Conservation (phyloP, 2,797 vertebrate species). For the Hapalemur alaotrensis region DNA sequence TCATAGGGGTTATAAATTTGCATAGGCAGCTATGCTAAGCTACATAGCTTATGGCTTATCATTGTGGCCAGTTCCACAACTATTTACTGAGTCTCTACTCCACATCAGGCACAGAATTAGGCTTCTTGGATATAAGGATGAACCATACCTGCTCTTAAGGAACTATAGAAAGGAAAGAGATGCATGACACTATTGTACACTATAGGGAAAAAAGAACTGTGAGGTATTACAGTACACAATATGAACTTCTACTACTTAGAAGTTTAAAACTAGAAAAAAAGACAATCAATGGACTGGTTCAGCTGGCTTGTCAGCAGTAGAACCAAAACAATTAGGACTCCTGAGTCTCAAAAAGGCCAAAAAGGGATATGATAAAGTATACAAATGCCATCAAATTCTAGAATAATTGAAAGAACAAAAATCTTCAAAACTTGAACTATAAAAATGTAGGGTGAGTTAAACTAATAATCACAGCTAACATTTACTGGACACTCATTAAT, state of each 20-base stretch:
- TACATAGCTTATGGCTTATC: background rate
- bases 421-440: background rate
- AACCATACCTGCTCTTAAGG: background rate
- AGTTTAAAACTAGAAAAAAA: background rate
- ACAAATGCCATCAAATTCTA: background rate
- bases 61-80: slow-evolving; percentile 15
- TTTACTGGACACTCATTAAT: background rate
- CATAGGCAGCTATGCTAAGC: background rate
- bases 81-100: background rate
- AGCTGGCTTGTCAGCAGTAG: background rate
- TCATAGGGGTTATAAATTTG: slow-evolving; percentile 7
- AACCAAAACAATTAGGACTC: background rate
- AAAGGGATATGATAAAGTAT: background rate
- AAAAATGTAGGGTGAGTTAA: slow-evolving; percentile 6
- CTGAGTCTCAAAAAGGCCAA: slow-evolving; percentile 22
- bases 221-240: background rate
- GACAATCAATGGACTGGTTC: background rate
- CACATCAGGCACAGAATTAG: background rate
- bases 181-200: background rate
- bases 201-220: background rate
- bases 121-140: background rate
- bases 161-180: slow-evolving; percentile 3
- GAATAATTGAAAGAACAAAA: background rate
- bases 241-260: background rate
- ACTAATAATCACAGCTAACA: background rate